Conservation (phyloP, 2,113 vertebrate species). For the Oriolus oriolus region DNA sequence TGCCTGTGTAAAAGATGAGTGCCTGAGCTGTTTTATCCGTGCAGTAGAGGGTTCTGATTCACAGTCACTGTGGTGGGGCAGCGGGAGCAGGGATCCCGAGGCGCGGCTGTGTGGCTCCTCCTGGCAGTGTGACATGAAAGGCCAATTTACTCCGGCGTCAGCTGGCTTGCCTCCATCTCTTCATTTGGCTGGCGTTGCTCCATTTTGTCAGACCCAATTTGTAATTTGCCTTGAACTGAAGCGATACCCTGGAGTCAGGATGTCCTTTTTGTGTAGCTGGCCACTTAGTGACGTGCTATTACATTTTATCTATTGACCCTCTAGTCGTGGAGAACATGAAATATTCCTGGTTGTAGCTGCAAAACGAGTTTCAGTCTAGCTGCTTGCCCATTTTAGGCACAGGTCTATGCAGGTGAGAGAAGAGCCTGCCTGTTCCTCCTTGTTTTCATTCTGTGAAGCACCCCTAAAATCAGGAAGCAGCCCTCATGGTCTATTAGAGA, state of each 20-base stretch:
- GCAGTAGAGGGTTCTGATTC: background rate
- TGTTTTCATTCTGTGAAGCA: background rate
- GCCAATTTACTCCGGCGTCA: background rate
- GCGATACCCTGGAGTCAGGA: background rate
- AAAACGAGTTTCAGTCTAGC: rapidly evolving
- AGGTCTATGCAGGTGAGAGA: background rate
- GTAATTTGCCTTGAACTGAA: constrained; percentile 19
- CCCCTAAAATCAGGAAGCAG: background rate
- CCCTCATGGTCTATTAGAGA: background rate
- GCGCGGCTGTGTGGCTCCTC: rapidly evolving
- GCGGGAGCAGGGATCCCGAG: background rate
- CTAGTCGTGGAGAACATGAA: background rate
- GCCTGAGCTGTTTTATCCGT: no score
- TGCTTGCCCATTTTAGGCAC: background rate
- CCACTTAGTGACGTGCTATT: background rate
- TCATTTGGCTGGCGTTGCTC: background rate
- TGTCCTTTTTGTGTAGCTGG: constrained; percentile 5
- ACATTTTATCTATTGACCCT: background rate
- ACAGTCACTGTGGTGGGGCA: rapidly evolving
- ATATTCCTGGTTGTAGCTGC: background rate
- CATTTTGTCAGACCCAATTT: constrained; percentile 27
- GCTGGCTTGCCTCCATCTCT: background rate
- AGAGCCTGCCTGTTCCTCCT: background rate
- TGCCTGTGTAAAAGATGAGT: rapidly evolving
- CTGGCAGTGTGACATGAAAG: background rate